phyloP scores from a whole-genome alignment of 1,140 invertebrate genomes.

The Dolichoris vasculosae region DNA sequence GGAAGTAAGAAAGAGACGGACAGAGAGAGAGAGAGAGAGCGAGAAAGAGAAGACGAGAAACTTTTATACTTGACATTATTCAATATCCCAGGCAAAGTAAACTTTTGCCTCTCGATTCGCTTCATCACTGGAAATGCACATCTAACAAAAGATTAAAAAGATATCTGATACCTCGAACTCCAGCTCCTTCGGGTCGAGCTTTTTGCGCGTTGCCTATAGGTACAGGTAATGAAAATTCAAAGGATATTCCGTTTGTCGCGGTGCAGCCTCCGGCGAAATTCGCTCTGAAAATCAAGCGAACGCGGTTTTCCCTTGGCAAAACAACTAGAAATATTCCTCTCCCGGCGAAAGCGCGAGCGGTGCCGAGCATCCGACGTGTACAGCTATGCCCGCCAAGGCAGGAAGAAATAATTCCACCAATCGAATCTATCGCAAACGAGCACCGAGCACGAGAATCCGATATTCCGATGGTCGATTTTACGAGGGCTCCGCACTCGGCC shows the following conservation, averaged over 20 bases:
- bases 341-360: too few species aligned
- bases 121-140: constrained; percentile 28
- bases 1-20: not conserved
- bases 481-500: not conserved
- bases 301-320: not conserved
- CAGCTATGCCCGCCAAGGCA: not conserved
- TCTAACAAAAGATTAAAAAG: constrained; percentile 44
- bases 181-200: not conserved
- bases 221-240: constrained; percentile 47
- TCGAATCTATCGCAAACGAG: constrained; percentile 24
- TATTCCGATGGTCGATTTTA: constrained; percentile 43
- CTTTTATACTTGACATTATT: constrained; percentile 47
- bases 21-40: not conserved
- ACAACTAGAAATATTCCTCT: constrained; percentile 10
- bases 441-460: constrained; percentile 24
- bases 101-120: constrained; percentile 27
- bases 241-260: constrained; percentile 17
- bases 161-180: constrained; percentile 18
- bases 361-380: not conserved
- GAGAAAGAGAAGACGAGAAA: constrained; percentile 4
- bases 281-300: not conserved
- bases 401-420: constrained; percentile 37
- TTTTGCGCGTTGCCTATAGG: not conserved
- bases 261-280: not conserved
- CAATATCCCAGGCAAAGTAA: constrained; percentile 42